phyloP scores from a whole-genome alignment of 2,113 vertebrate genomes.

The Laterallus jamaicensis region DNA sequence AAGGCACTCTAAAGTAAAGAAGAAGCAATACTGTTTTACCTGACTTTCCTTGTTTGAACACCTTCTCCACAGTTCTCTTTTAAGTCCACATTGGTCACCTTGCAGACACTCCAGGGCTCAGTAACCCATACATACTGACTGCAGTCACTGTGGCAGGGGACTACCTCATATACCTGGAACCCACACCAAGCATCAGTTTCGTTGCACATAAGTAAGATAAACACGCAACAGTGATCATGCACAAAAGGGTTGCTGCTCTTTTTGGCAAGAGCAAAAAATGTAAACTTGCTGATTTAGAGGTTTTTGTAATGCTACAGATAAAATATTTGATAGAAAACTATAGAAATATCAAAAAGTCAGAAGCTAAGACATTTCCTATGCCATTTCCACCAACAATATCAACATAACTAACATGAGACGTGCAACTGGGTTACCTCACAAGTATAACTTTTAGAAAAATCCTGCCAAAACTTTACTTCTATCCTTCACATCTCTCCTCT shows the following conservation, averaged over 20 bases:
- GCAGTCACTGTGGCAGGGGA: slow-evolving; percentile 96
- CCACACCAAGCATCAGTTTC: background rate
- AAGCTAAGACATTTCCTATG: background rate
- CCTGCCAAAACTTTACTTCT: background rate
- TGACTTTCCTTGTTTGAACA: slow-evolving; percentile 95
- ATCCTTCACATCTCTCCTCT: background rate
- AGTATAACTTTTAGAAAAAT: background rate
- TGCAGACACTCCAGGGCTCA: slow-evolving; percentile 96
- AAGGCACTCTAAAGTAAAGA: background rate
- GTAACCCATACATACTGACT: slow-evolving; percentile 92
- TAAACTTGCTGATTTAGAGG: background rate
- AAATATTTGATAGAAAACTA: background rate
- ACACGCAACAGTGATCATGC: background rate
- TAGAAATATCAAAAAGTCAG: background rate
- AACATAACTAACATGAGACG: background rate
- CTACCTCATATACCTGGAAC: slow-evolving; percentile 93
- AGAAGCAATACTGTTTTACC: slow-evolving; percentile 71
- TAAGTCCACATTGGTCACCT: slow-evolving; percentile 91
- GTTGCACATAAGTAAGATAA: background rate
- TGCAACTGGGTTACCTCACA: background rate
- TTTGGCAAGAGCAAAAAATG: background rate
- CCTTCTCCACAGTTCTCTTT: slow-evolving; percentile 95
- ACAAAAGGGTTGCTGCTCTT: background rate
- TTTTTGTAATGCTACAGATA: background rate
- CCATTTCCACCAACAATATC: background rate